These are phyloP conservation scores for Anguilla anguilla DNA, from an alignment of 2,797 vertebrate genomes.

Conservation along the genomic window DNA sequence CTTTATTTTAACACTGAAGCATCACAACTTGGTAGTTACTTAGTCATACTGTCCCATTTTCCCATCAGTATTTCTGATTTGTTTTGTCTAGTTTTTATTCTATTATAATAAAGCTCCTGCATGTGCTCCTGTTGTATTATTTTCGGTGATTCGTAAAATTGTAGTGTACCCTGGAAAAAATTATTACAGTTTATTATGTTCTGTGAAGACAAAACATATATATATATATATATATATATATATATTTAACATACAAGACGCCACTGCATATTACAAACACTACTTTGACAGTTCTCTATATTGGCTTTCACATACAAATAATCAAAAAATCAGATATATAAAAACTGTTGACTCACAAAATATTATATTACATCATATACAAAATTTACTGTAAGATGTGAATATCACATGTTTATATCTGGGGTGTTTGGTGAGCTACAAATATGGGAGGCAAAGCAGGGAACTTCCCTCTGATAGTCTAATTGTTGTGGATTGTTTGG, in stretches of 20 bases:
- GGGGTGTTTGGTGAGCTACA: slow-evolving; percentile 68
- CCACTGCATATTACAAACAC: slow-evolving; percentile 28
- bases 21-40: slow-evolving; percentile 31
- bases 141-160: slow-evolving; percentile 40
- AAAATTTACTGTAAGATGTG: slow-evolving; percentile 67
- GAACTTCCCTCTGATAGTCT: not conserved
- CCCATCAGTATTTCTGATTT: not conserved
- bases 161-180: slow-evolving; percentile 48
- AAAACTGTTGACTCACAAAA: slow-evolving; percentile 63
- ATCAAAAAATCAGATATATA: slow-evolving; percentile 53
- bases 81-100: not conserved
- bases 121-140: not conserved
- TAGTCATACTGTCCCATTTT: not conserved
- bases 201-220: slow-evolving; percentile 24
- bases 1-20: slow-evolving; percentile 29
- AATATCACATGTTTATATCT: slow-evolving; percentile 50
- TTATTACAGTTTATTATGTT: slow-evolving; percentile 34
- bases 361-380: slow-evolving; percentile 90
- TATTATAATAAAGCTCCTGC: not conserved
- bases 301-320: slow-evolving; percentile 30
- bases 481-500: not conserved
- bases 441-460: slow-evolving; percentile 23
- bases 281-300: slow-evolving; percentile 1
- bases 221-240: not conserved
- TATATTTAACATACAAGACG: slow-evolving; percentile 28